Evolutionary conservation across 2,797 vertebrate species (phyloP).

Genomic region (Amazona finschi): DNA sequence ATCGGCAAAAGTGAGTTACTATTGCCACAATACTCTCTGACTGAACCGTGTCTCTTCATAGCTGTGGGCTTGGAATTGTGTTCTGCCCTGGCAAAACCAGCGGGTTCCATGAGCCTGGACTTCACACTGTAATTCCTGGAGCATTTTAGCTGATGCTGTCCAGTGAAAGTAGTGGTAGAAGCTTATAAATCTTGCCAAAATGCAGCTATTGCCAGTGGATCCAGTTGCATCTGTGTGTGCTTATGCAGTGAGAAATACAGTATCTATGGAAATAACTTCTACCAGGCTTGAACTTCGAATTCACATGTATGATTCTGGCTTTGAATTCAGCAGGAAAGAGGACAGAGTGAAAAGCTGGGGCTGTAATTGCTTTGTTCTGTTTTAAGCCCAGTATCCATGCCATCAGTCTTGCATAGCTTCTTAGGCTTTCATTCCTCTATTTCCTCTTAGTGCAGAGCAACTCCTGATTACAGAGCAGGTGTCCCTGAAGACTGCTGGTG

Average conservation of each 20-base stretch:
- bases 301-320: not conserved
- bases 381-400: not conserved
- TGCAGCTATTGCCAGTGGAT: not conserved
- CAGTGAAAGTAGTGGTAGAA: not conserved
- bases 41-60: not conserved
- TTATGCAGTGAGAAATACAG: not conserved
- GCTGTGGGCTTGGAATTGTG: not conserved
- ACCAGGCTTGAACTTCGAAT: not conserved
- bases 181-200: not conserved
- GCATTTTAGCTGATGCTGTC: not conserved
- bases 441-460: not conserved
- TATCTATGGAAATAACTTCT: not conserved
- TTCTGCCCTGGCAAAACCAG: not conserved
- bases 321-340: not conserved
- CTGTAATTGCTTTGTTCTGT: not conserved
- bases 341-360: not conserved
- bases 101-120: not conserved
- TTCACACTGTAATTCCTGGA: accelerated
- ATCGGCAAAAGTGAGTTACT: not conserved
- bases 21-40: not conserved
- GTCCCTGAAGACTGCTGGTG: not conserved
- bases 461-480: not conserved
- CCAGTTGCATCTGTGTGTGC: not conserved
- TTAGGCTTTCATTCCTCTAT: not conserved
- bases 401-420: not conserved